These are phyloP conservation scores for Ptychadena robeensis DNA, from an alignment of 2,797 vertebrate species.

Conservation along the genomic window DNA sequence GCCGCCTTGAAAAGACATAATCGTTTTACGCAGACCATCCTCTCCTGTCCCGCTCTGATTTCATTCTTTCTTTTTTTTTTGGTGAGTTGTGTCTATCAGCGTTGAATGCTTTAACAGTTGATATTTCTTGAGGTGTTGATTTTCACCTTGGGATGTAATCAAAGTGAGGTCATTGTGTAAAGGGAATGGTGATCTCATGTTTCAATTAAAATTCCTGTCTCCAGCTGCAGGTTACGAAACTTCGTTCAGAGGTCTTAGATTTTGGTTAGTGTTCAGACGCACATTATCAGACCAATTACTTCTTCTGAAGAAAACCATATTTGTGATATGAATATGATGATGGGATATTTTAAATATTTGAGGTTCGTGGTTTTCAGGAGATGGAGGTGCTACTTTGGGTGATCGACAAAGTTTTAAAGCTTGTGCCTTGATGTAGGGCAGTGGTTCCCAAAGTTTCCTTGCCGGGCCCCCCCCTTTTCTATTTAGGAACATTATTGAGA, in stretches of 20 bases:
- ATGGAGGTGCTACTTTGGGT: neutral
- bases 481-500: too few relatives aligned
- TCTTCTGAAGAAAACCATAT: slow-evolving; percentile 14
- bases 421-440: too few relatives aligned
- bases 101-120: slow-evolving; percentile 34
- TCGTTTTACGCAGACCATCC: neutral
- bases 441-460: too few relatives aligned
- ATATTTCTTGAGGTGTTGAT: slow-evolving; percentile 52
- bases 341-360: neutral
- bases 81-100: slow-evolving; percentile 30
- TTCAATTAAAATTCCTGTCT: slow-evolving; percentile 60
- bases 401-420: neutral
- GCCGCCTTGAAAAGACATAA: neutral
- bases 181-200: slow-evolving; percentile 55
- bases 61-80: neutral
- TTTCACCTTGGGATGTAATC: slow-evolving; percentile 60
- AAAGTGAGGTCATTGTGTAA: slow-evolving; percentile 57
- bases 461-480: too few relatives aligned
- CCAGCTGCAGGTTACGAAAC: slow-evolving; percentile 54
- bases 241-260: slow-evolving; percentile 26
- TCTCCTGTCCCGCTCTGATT: neutral
- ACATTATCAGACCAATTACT: slow-evolving; percentile 1
- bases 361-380: neutral
- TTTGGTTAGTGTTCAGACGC: neutral
- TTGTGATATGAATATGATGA: neutral